Base-by-base conservation (phyloP, 2,113 vertebrate genomes). In the Lepisosteus osseus region DNA sequence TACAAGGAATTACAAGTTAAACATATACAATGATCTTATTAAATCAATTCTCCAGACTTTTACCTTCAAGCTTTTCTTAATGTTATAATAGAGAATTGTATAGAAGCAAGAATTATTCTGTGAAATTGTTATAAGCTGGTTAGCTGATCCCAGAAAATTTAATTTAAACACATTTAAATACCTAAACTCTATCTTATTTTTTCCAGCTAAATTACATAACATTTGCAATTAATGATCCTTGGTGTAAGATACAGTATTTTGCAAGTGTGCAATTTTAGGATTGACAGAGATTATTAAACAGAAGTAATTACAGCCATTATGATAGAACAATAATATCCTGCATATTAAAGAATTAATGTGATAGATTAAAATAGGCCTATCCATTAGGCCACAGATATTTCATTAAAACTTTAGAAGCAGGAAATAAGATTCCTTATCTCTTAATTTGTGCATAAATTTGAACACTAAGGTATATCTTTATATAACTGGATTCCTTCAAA, bases 271-370 rank as follows among this genome's bases (percentile, higher is more conserved):
- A 89, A 87, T 90, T 89, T 88, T 75, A 78, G 82, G 86, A 89
- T 86, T 89, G 90, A 89, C 88, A 86, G 82, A 92, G 84, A 92
- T 90, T 90, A 93, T 92, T 90, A 89, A 93, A 91, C 89, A 88
- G 87, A 92, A 91, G 86, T 92, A 92, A 92, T 93, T 92, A 92
- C 84, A 87, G 89, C 89, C 87, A 87, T 92, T 87, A 87, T 86
- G 87, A 90, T 84, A 88, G 91, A 92, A 93, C 90, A 92, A 92
- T 93, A 91, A 93, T 93, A 91, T 93, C 91, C 91, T 92, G 91
- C 84, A 86, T 84, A 86, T 86, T 93, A 87, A 93, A 92, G 82
- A 89, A 90, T 93, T 92, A 86, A 93, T 92, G 88, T 70, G 77
- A 77, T 87, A 89, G 86, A 92, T 92, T 90, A 92, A 92, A 92